Evolutionary conservation across 2,113 vertebrate species (phyloP).

Genomic region (Xyrauchen texanus): DNA sequence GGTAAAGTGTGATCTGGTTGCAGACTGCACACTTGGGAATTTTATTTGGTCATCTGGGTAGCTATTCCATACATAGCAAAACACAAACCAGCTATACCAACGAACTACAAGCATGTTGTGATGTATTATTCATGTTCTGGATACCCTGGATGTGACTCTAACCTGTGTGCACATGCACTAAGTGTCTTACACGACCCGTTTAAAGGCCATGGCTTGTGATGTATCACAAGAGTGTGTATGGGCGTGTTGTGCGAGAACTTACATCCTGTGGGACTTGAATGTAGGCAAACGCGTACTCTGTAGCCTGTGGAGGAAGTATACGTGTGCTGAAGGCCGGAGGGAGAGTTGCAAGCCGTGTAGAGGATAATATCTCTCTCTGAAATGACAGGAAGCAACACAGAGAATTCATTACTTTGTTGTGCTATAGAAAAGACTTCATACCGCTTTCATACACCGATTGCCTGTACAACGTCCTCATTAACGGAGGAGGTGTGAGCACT

Average conservation of each 20-base stretch:
- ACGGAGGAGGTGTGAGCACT: conserved; percentile 34
- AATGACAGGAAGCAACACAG: conserved; percentile 33
- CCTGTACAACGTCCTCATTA: conserved; percentile 30
- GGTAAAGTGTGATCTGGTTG: no score
- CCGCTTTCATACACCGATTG: conserved; percentile 29
- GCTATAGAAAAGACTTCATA: conserved; percentile 27
- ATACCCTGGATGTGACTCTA: background rate
- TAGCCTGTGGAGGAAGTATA: conserved; percentile 85
- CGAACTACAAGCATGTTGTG: background rate
- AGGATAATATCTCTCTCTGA: conserved; percentile 86
- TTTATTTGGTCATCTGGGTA: no score
- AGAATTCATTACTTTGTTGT: conserved; percentile 19
- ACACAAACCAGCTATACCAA: background rate
- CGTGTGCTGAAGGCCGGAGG: conserved; percentile 88
- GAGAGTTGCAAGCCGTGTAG: conserved; percentile 81
- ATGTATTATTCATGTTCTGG: conserved; percentile 5
- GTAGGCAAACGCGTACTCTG: conserved; percentile 88
- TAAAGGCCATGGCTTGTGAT: background rate
- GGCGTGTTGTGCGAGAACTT: conserved; percentile 67
- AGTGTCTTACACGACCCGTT: background rate
- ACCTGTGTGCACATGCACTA: background rate
- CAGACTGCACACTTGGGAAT: no score
- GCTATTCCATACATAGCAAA: no score
- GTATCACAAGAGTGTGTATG: background rate
- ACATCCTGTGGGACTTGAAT: conserved; percentile 91